Base-by-base conservation (phyloP, 2,888 invertebrate species). In the Netelia fuscicornis region DNA sequence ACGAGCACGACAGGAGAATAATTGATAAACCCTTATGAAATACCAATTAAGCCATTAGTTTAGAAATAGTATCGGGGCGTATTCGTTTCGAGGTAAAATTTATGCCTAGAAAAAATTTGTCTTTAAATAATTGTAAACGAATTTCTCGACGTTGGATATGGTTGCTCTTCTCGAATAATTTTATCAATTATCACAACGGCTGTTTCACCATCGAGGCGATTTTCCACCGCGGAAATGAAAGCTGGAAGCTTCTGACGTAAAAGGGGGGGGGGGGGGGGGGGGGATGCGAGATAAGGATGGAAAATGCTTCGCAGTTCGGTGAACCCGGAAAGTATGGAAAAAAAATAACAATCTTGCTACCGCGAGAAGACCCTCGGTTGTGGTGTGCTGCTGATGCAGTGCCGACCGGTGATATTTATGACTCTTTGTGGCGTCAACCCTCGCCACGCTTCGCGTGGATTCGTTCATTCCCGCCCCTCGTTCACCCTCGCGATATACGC, bases 401-500 rank as follows among this genome's bases (percentile, higher is more conserved):
- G 68, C 65, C 68, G 78, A 56, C 56, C 71, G 72, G 76, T 48
- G 42, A 76, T 81, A 84, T 84, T 81, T 84, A 81, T 60, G 84
- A 77, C 67, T 84, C 84, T 80, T 84, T 84, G 84, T 84, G 72
- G 72, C 77, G 54, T 81, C 80, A 72, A 54, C 81, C 83, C 80
- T 84, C 76, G 67, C 60, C 71, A 65, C 80, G 76, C 60, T 80
- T 84, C 80, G 54, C 76, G 23, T 10, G 42, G 60, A 72, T 72
- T 67, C 25, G 65, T 76, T 80, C 60, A 58, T 60, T 70, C 70
- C 60, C 70, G 44, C 70, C 72, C 52, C 76, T 70, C 30, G n/a
- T 23, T 25, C 62, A 67, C 1, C 25, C 23, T 67, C 56, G 65
- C 48, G 13, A 48, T 48, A 48, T 48, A 13, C 10, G 2, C 2